A percentile compares a stretch with the other conserved stretches of the same genome.
Conservation (phyloP, 2,888 invertebrate genomes). For the Trichopoda pennipes region DNA sequence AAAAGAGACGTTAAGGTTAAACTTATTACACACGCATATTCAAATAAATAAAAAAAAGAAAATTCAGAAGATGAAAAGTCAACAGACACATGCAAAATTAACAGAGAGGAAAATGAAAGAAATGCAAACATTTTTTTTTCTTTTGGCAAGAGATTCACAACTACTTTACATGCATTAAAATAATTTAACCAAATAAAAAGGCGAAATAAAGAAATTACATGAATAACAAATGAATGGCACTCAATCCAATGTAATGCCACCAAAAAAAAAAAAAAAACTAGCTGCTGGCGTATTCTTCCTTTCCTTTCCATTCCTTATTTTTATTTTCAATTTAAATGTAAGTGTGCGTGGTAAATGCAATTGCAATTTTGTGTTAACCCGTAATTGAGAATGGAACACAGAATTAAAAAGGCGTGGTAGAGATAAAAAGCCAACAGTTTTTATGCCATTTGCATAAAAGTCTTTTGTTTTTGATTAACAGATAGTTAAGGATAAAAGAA, state of each 20-base stretch:
- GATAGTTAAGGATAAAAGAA: not conserved
- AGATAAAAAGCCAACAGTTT: slow-evolving; percentile 64
- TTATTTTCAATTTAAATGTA: not conserved
- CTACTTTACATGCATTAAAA: slow-evolving; percentile 49
- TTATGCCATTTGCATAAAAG: slow-evolving; percentile 65
- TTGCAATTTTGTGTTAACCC: slow-evolving; percentile 15
- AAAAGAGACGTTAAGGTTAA: slow-evolving; percentile 51
- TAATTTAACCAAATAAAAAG: slow-evolving; percentile 4
- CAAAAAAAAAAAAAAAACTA: not conserved
- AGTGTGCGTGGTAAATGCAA: slow-evolving; percentile 28
- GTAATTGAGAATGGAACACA: slow-evolving; percentile 1
- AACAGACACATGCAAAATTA: slow-evolving; percentile 7
- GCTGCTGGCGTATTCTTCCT: not conserved
- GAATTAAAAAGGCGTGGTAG: slow-evolving; percentile 17
- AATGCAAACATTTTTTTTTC: slow-evolving; percentile 2
- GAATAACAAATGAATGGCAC: slow-evolving; percentile 53
- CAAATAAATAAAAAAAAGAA: slow-evolving; percentile 12
- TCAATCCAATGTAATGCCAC: slow-evolving; percentile 10
- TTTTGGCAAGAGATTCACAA: slow-evolving; percentile 19
- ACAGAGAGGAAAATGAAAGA: not conserved
- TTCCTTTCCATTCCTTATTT: not conserved
- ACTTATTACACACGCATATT: slow-evolving; percentile 53
- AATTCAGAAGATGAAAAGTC: slow-evolving; percentile 19
- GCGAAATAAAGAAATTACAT: slow-evolving; percentile 19
- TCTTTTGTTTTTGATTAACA: slow-evolving; percentile 59